Base-by-base conservation (phyloP, 2,888 invertebrate genomes). In the Spicauda simplicius region DNA sequence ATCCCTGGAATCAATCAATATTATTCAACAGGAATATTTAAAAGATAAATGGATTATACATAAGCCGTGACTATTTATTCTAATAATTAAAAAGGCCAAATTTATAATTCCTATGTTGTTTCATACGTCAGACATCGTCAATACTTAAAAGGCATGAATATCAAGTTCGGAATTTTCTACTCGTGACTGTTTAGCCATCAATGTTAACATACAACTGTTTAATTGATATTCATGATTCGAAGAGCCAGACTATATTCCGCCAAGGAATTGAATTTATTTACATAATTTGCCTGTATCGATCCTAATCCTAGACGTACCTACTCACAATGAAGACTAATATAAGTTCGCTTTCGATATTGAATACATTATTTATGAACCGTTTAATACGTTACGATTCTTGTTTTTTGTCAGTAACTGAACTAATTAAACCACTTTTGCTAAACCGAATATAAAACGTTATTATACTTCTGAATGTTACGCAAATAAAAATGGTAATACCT, bases 121-220 rank as follows among this genome's bases (percentile, higher is more conserved):
- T 18, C 6, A 2, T 50, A 50, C 50, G 50, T 50, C 50, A 50
- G 50, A 18, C 50, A 10, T 50, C 50, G 25, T 50, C 2, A 50
- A 50, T 50, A 18, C 18, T 33, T 55, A 55, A n/a, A 55, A 55
- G 55, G 12, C 33, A 55, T 55, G 55, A 55, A 55, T 33, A 55
- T 30, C 33, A 10, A 54, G 30, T 20, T 54, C 12, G 54, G 54
- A 30, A 55, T 55, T 55, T 54, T 54, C 30, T 50, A 50, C 18
- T 55, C 55, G 33, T 33, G 55, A 55, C 55, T 55, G 16, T 50
- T 45, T 50, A 55, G 16, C 6, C 25, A n/a, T 55, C 55, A 18
- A 18, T 50, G 50, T 50, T 50, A 50, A 50, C 50, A 50, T 50
- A 50, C 50, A 18, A 50, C 50, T 41, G 48, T 50, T 50, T 50